Evolutionary conservation across 23 tunicate species (phyloP).

Genomic region (Phallusia fumigata): DNA sequence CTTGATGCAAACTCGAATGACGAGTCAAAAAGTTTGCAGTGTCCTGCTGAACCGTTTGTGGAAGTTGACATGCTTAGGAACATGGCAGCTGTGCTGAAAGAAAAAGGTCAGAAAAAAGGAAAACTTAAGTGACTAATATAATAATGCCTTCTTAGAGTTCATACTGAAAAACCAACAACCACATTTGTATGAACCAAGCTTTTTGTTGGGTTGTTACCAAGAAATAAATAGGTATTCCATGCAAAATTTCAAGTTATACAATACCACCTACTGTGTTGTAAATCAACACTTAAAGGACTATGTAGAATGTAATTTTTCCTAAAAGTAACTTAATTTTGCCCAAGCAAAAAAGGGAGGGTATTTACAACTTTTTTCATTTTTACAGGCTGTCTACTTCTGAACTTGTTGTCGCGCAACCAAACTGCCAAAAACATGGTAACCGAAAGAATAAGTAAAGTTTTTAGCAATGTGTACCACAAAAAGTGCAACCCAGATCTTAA

Average conservation of each 20-base stretch:
- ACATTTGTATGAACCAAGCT: no score
- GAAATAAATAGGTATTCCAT: no score
- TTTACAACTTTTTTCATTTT: neutral
- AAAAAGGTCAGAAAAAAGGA: constrained; percentile 27
- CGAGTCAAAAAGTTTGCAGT: constrained; percentile 12
- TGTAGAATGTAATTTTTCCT: no score
- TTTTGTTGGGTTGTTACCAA: no score
- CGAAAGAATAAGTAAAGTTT: constrained; percentile 5
- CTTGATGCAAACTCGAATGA: constrained; percentile 62
- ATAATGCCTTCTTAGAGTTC: no score
- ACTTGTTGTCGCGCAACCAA: constrained; percentile 24
- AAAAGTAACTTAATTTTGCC: no score
- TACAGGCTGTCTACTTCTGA: constrained; percentile 27
- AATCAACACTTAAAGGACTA: no score
- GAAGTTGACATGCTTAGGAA: constrained; percentile 2
- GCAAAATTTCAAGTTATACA: no score
- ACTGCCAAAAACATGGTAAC: constrained; percentile 8
- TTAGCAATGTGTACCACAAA: neutral
- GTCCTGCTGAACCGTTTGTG: constrained; percentile 42
- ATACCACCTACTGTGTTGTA: no score
- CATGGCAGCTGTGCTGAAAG: constrained; percentile 18
- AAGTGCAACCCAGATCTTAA: constrained; percentile 22
- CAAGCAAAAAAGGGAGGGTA: no score
- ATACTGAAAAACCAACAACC: no score
- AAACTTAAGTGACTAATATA: no score